These are phyloP conservation scores for Crossoptilon crossoptilon DNA, from an alignment of 2,797 vertebrate species.

Conservation along the genomic window DNA sequence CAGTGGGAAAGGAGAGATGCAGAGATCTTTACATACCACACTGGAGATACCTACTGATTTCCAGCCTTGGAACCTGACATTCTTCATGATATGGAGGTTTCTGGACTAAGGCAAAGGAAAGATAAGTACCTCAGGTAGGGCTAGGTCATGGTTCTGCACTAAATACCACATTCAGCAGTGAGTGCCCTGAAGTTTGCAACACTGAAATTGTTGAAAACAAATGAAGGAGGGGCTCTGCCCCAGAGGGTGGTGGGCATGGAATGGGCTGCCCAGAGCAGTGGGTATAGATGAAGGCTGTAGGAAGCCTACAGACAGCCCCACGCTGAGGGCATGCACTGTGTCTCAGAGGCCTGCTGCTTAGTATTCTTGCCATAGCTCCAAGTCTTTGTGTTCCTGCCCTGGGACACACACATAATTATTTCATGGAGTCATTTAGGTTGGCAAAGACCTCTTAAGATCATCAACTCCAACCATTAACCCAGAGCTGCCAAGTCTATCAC, in stretches of 20 bases:
- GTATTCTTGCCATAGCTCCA: constrained; percentile 30
- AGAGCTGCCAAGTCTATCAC: neutral
- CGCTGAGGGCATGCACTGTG: accelerated
- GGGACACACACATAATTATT: constrained; percentile 24
- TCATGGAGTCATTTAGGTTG: neutral
- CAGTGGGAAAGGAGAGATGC: neutral
- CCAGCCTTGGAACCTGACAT: neutral
- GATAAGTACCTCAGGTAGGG: neutral
- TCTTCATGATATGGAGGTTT: neutral
- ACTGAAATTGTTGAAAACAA: too few species aligned
- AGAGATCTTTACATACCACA: neutral
- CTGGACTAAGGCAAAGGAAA: neutral
- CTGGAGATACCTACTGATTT: neutral
- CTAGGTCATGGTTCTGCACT: neutral
- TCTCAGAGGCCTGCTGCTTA: neutral
- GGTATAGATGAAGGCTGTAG: neutral
- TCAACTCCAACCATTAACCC: neutral
- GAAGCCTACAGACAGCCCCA: constrained; percentile 35
- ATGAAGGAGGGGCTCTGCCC: neutral
- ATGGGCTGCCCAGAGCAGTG: neutral
- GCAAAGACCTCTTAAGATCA: neutral
- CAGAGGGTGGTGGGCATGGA: neutral
- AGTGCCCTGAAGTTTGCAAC: neutral
- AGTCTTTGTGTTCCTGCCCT: constrained; percentile 57
- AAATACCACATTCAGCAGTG: accelerated